Evolutionary conservation across 2,797 vertebrate species (phyloP), one percentile per base, ranked within the genome.

Genomic region (Lagodon rhomboides): DNA sequence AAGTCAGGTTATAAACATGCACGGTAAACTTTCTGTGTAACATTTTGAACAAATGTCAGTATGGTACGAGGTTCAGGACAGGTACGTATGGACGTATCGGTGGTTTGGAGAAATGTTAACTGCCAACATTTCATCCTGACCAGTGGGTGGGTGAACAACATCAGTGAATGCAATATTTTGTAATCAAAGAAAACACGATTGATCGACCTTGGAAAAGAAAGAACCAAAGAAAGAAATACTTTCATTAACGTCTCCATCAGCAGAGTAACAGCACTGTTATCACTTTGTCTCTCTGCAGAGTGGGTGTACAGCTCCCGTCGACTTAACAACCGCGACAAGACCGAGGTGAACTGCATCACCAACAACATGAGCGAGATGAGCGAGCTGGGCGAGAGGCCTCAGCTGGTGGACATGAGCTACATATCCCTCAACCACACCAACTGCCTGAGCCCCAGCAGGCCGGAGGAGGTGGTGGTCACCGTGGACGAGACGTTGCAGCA

Each of bases 281-380:
- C 54, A 46, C 41, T 72, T 25, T 73, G 15, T 83, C 65, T 81
- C 64, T 54, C 68, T 66, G 56, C 77, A 97, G 97, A 96, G 18
- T 97, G 96, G 96, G 85, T 95, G 60, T 94, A 96, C 0, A 94
- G 95, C 47, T 92, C 96, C 34, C 94, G 65, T 59, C 93, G 93
- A 0, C 85, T 91, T 1, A 80, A 93, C 79, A 88, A 82, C 93
- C 93, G 91, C 89, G 95, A 91, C 92, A 96, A 96, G 77, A 94
- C 92, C 0, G 95, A 96, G 11, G 75, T 97, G 77, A 96, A 95
- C 93, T 96, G 95, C 91, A 94, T 97, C 90, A 92, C 94, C 75
- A 95, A 71, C 88, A 94, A 90, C n/a, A 75, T 92, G 77, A 95
- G 87, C 0, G 95, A 96, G 85, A 67, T 84, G 77, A 82, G 47